Base-by-base conservation (phyloP, 2,888 invertebrate genomes). In the Lepidocyrtinus sp. region DNA sequence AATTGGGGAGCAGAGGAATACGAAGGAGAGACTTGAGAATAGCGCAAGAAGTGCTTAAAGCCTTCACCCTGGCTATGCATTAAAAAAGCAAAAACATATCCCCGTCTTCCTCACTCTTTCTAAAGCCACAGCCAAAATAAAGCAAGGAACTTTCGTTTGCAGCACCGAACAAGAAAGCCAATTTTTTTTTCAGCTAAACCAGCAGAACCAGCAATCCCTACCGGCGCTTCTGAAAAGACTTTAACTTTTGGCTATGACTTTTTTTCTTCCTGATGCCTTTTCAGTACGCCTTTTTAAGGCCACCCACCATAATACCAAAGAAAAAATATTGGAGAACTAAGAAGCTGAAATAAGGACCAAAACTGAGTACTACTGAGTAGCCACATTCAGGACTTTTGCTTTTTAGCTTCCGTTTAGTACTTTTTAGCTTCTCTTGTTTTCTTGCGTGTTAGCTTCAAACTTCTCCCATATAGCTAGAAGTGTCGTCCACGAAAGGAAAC, bases 261-360 rank as follows among this genome's bases (percentile, higher is more conserved):
- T 68, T 21, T 68, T 65, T n/a, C 27, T 24, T 68, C 59, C 5
- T 7, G 17, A n/a, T 25, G 63, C 46, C 45, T 36, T 19, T 17
- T 1, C 46, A 25, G 75, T 15, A 55, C 17, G 3, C 55, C 64
- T 27, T 75, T 12, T 27, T 25, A 68, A 17, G 76, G 76, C 64
- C 76, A 70, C 71, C 71, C 76, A 76, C 70, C 64, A 76, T 63
- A 75, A n/a, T 7, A 36, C 36, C 36, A 36, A 12, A n/a, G 64
- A 75, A 50, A 36, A 74, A 19, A 22, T 36, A 61, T 45, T 63
- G 15, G n/a, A 67, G 45, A 69, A 36, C 55, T 55, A 55, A 55
- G 17, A 17, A n/a, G 17, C 12, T 36, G 36, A 17, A n/a, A 55
- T 15, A 55, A 55, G 55, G 55, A 17, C 55, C 55, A 36, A 36